A percentile compares a stretch with the other conserved stretches of the same genome.
phyloP scores from a whole-genome alignment of 1,140 invertebrate species.

The Radopholus similis region DNA sequence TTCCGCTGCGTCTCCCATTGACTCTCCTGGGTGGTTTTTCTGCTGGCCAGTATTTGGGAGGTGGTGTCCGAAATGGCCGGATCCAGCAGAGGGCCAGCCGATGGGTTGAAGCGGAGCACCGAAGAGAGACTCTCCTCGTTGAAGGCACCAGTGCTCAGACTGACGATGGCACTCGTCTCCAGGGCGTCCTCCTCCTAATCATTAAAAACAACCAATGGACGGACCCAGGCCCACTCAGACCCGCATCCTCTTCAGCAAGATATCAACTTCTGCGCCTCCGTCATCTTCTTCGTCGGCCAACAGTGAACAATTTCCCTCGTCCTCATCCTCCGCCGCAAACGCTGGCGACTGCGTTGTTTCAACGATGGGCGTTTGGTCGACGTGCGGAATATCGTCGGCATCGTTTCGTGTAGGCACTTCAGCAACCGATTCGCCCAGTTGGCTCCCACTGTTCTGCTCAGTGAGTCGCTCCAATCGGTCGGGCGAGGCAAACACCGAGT shows the following conservation, averaged over 20 bases:
- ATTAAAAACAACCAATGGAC: neutral
- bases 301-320: neutral
- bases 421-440: no score
- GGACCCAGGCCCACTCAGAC: neutral
- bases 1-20: neutral
- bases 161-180: constrained; percentile 11
- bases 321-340: neutral
- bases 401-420: no score
- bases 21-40: neutral
- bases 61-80: constrained; percentile 23
- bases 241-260: neutral
- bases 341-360: no score
- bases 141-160: constrained; percentile 33
- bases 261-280: neutral
- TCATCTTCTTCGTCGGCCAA: neutral
- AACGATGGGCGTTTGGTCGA: no score
- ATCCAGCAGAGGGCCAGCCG: constrained; percentile 14
- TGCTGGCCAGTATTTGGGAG: constrained; percentile 12
- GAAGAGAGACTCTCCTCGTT: constrained; percentile 48
- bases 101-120: constrained; percentile 40
- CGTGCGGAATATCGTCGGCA: no score
- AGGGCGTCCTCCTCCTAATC: neutral
- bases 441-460: neutral
- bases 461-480: neutral
- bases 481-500: neutral